Base-by-base conservation (phyloP, 2,113 vertebrate species). In the Pseudopipra pipra region DNA sequence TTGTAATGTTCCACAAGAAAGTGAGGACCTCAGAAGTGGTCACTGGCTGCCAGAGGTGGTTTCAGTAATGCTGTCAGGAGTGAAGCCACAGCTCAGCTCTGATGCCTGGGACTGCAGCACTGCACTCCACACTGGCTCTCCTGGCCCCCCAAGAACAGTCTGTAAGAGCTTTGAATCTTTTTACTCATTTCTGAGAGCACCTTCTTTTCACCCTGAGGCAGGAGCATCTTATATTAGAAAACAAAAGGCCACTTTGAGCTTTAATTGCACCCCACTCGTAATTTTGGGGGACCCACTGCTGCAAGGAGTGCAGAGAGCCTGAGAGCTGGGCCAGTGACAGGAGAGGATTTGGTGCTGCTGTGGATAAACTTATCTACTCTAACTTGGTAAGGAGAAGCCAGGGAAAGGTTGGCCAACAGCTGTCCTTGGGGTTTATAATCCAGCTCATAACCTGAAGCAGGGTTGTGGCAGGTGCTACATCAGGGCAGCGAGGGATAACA, bases 1-100 rank as follows among this genome's bases (percentile, higher is more conserved):
- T 81, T 87, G 63, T 84, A 84, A 77, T 84, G 76, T 85, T 94
- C 77, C 73, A 70, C 52, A 46, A 49, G 65, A 77, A 78, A 85
- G 85, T 11, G 87, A 87, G 54, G 90, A 62, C 56, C 47, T 39
- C 72, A 46, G 67, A n/a, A 84, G 49, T 37, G 54, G 78, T 81
- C 68, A 18, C 8, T 3, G 4, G 12, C 71, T 88, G 66, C 67
- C 76, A 23, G 4, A 20, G 66, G 17, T 81, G 84, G 43, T 37
- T 73, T 86, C 75, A 67, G 71, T 81, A 18, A 23, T 15, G 55
- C 74, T 85, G 55, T 8, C 28, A 20, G 76, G 46, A 56, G 41
- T 3, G 13, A 56, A 90, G 63, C n/a, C 79, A 4, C 63, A 25
- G 79, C 70, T 55, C 68, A 28, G 28, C 63, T 37, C 62, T 6